These are phyloP conservation scores for Listrodromus nycthemerus DNA, from an alignment of 2,888 invertebrate species.

Conservation along the genomic window DNA sequence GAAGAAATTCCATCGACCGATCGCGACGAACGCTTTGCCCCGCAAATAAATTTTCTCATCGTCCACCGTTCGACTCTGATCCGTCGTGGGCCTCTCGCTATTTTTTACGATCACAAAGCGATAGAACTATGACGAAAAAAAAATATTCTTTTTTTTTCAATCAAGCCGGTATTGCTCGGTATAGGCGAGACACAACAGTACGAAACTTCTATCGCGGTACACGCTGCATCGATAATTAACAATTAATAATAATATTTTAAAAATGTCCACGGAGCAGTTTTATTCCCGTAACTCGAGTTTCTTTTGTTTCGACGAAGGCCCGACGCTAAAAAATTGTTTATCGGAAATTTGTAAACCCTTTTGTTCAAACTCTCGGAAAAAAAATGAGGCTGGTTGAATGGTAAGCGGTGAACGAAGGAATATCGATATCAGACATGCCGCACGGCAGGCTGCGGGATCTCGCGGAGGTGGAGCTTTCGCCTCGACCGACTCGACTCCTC, in stretches of 20 bases:
- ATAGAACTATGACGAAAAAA: neutral
- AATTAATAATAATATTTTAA: constrained; percentile 57
- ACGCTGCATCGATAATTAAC: constrained; percentile 61
- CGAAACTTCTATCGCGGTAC: constrained; percentile 24
- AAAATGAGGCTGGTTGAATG: neutral
- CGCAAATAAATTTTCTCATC: constrained; percentile 42
- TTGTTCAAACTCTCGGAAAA: constrained; percentile 59
- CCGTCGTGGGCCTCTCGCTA: constrained; percentile 3
- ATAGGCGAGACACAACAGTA: constrained; percentile 14
- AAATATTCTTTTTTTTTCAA: constrained; percentile 46
- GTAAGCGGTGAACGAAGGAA: constrained; percentile 57
- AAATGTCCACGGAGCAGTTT: constrained; percentile 37
- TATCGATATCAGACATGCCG: constrained; percentile 67
- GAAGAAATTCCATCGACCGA: constrained; percentile 24
- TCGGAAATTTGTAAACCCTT: constrained; percentile 64
- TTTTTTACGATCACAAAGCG: constrained; percentile 8
- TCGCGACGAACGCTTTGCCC: constrained; percentile 2
- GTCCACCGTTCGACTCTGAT: constrained; percentile 18
- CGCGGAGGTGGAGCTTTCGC: constrained; percentile 48
- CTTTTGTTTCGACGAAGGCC: constrained; percentile 50
- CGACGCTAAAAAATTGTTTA: constrained; percentile 61
- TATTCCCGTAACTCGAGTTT: constrained; percentile 17
- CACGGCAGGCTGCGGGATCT: constrained; percentile 33
- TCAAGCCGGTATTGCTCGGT: constrained; percentile 36
- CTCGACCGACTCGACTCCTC: constrained; percentile 36